Conservation (phyloP, 2,797 vertebrate genomes). For the Phylloscopus collybita region DNA sequence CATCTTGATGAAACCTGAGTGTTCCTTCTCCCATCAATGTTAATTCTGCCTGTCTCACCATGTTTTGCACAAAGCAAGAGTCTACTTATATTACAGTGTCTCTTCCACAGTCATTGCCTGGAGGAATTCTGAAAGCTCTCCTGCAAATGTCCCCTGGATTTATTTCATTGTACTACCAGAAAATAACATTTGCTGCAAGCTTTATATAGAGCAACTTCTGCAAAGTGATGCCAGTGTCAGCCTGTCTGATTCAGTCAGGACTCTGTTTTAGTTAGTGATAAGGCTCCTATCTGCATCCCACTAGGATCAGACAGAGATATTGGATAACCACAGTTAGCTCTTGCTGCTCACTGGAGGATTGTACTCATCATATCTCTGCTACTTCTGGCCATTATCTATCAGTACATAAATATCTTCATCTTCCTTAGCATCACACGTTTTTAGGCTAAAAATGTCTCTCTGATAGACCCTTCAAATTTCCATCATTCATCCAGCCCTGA, state of each 20-base stretch:
- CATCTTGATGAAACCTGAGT: neutral
- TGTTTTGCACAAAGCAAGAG: neutral
- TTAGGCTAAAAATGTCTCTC: neutral
- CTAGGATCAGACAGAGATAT: neutral
- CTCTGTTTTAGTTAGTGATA: neutral
- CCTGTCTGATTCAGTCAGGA: slow-evolving; percentile 27
- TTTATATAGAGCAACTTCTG: slow-evolving; percentile 32
- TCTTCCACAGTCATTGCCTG: slow-evolving; percentile 30
- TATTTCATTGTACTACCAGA: slow-evolving; percentile 36
- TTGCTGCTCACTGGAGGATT: neutral
- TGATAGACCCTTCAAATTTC: neutral
- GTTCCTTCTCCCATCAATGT: neutral
- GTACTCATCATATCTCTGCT: neutral
- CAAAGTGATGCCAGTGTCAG: slow-evolving; percentile 1
- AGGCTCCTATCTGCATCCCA: slow-evolving; percentile 16
- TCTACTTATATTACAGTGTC: neutral
- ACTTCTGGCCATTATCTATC: slow-evolving; percentile 11
- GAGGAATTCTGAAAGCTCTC: slow-evolving; percentile 46
- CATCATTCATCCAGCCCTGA: neutral
- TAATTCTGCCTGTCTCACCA: neutral
- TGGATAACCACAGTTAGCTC: neutral
- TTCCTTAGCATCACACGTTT: neutral
- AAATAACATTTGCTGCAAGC: slow-evolving; percentile 37
- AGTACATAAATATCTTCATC: neutral
- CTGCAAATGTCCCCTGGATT: slow-evolving; percentile 37